phyloP scores from a whole-genome alignment of 2,113 vertebrate genomes.

The Microcebus jonahi region DNA sequence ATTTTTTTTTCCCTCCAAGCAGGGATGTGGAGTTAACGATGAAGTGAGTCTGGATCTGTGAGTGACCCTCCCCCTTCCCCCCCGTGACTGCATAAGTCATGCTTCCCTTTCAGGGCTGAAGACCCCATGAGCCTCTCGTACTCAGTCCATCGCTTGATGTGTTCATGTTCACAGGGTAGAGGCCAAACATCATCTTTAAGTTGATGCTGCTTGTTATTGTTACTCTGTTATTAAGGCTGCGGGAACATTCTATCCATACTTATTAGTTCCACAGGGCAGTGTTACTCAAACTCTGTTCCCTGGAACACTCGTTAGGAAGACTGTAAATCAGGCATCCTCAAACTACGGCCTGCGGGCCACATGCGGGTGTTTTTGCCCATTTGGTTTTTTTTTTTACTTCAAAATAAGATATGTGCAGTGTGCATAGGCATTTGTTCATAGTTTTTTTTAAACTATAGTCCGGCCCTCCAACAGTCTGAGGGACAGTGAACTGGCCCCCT shows the following conservation, averaged over 20 bases:
- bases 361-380: too few relatives aligned
- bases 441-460: too few relatives aligned
- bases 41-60: background rate
- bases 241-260: background rate
- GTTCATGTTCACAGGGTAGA: rapidly evolving
- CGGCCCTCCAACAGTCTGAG: too few relatives aligned
- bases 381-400: too few relatives aligned
- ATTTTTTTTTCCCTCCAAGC: background rate
- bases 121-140: too few relatives aligned
- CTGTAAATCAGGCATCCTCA: too few relatives aligned
- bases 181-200: background rate
- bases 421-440: too few relatives aligned
- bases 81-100: background rate
- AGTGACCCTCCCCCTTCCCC: too few relatives aligned
- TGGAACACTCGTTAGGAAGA: background rate
- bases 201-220: background rate
- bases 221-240: background rate
- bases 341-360: too few relatives aligned
- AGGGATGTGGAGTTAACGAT: background rate
- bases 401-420: too few relatives aligned
- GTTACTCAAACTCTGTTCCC: background rate
- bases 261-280: background rate
- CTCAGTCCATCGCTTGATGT: background rate
- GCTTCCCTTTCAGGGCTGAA: background rate
- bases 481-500: too few relatives aligned